Base-by-base conservation (phyloP, 1,140 invertebrate species). In the Macrotrachela quadricornifera region DNA sequence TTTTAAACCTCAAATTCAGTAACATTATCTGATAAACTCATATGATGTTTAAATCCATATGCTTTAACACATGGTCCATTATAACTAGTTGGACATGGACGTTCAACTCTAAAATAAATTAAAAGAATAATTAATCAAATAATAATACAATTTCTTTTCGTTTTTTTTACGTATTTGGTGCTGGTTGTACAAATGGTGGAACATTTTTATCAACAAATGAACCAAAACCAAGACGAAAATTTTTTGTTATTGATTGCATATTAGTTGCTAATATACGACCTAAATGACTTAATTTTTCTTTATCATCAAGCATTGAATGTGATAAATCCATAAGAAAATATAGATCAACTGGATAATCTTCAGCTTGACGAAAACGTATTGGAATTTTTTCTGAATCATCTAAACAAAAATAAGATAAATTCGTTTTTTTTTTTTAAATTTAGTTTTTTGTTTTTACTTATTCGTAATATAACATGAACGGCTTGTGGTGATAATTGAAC, bases 141-240 rank as follows among this genome's bases (percentile, higher is more conserved):
- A 30, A 30, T 37, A 3, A 30, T n/a, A n/a, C n/a, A n/a, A n/a
- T n/a, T n/a, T 30, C 21, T 40, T 15, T 54, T 39, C 37, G 15
- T 43, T 15, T 50, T 14, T 50, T 38, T 14, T 49, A 45, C 18
- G 41, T 45, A 2, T 40, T 18, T 1, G 48, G 48, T 10, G 40
- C 39, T 9, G 69, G 74, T 64, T 74, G 76, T 10, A 80, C 84
- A 66, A 90, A 96, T 14, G 91, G 91, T 82, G 92, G 88, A 1
- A 91, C 82, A 49, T 88, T 81, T 76, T 99, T 99, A 65, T 99
- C 92, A 1, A 97, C 90, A 73, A 96, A 99, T 39, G 87, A 94
- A 21, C 92, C 92, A 70, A 97, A 97, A 45, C 92, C 92, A 36
- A 95, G 64, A 45, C 80, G 75, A 69, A 96, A 95, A 63, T 96